phyloP scores from a whole-genome alignment of 2,797 vertebrate species.

The Tarsius wallacei region DNA sequence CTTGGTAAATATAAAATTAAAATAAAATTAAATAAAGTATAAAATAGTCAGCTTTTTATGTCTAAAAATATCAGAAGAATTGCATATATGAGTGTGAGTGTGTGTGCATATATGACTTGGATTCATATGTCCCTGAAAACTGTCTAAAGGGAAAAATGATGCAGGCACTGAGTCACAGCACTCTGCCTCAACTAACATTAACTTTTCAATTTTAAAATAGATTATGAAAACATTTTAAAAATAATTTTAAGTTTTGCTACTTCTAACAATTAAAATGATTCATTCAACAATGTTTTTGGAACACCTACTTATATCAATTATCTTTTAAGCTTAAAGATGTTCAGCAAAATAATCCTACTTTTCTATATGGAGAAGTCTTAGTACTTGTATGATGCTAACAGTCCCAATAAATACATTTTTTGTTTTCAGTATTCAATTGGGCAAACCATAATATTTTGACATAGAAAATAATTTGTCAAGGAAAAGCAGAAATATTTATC shows the following conservation, averaged over 20 bases:
- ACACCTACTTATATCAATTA: constrained; percentile 62
- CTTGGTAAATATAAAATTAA: neutral
- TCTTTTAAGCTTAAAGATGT: constrained; percentile 61
- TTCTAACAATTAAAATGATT: neutral
- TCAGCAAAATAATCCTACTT: neutral
- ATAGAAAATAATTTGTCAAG: neutral
- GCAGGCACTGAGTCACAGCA: neutral
- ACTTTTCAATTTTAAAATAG: neutral
- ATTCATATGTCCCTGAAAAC: neutral
- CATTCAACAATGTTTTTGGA: constrained; percentile 23
- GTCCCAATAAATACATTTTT: constrained; percentile 3
- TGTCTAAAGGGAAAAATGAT: neutral
- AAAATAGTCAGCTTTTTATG: neutral
- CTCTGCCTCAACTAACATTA: neutral
- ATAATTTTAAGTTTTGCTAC: neutral
- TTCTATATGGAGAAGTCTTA: constrained; percentile 17
- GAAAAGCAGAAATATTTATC: neutral
- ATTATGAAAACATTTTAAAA: neutral
- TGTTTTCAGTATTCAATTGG: constrained; percentile 14
- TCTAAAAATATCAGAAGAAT: neutral
- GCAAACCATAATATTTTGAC: constrained; percentile 31
- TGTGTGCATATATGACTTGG: neutral
- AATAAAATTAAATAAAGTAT: neutral
- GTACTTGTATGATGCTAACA: neutral
- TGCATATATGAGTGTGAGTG: no score